phyloP scores from a whole-genome alignment of 1,140 invertebrate genomes.

The Sinella curviseta region DNA sequence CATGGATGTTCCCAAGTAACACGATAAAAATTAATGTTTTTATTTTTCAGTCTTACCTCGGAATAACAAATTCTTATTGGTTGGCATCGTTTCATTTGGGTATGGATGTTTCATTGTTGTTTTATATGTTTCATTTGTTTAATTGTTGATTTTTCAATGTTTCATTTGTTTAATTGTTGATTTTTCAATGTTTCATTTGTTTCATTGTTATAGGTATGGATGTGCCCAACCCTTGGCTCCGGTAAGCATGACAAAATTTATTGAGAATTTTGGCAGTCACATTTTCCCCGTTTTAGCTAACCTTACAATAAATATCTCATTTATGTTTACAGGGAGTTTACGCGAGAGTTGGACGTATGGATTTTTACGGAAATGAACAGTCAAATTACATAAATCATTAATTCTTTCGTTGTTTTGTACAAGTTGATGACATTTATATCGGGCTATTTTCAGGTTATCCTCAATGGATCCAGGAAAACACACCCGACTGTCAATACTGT shows the following conservation, averaged over 20 bases:
- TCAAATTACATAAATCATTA: too few relatives aligned
- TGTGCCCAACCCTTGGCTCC: constrained; percentile 2
- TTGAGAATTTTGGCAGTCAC: not conserved
- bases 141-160: too few relatives aligned
- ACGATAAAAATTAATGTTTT: not conserved
- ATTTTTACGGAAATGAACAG: not conserved
- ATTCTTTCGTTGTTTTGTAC: too few relatives aligned
- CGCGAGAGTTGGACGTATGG: not conserved
- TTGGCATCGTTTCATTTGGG: constrained; percentile 14
- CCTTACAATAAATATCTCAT: not conserved
- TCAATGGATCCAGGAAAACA: not conserved
- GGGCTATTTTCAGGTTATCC: not conserved
- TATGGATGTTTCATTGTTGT: too few relatives aligned
- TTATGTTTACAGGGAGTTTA: not conserved
- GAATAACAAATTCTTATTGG: not conserved
- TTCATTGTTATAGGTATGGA: not conserved
- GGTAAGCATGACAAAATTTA: not conserved
- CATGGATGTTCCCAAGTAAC: not conserved
- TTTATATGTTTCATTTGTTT: too few relatives aligned
- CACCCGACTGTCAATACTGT: not conserved
- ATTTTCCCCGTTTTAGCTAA: not conserved
- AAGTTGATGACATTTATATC: not conserved
- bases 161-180: not conserved
- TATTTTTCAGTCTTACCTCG: not conserved
- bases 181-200: not conserved